These are phyloP conservation scores for Dipodomys spectabilis DNA, from an alignment of 2,113 vertebrate species.

Conservation along the genomic window DNA sequence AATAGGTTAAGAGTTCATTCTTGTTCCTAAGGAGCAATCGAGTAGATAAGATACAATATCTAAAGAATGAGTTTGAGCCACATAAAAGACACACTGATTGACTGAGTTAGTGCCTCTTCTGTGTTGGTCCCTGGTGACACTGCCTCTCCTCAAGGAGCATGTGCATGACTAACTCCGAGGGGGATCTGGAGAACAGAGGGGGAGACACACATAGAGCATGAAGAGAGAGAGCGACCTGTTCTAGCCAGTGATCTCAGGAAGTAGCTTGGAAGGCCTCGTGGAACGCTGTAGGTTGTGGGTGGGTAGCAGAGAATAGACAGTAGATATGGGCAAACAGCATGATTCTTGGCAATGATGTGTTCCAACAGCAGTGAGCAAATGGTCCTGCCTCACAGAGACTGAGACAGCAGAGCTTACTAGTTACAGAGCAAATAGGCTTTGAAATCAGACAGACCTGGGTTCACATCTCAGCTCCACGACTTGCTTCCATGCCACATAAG, in stretches of 20 bases:
- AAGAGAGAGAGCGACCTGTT: background rate
- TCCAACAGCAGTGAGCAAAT: background rate
- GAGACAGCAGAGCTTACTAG: background rate
- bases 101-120: background rate
- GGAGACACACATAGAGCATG: background rate
- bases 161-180: background rate
- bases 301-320: background rate
- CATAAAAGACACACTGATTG: background rate
- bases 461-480: background rate
- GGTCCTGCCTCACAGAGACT: background rate
- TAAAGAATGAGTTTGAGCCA: slow-evolving; percentile 33
- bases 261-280: background rate
- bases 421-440: background rate
- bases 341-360: slow-evolving; percentile 1
- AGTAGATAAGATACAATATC: slow-evolving; percentile 2
- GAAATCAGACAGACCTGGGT: background rate
- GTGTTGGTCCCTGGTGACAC: background rate
- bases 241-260: background rate
- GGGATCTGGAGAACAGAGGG: background rate
- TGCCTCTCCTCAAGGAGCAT: background rate
- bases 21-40: slow-evolving; percentile 35
- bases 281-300: background rate
- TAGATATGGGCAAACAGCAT: background rate
- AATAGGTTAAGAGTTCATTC: slow-evolving; percentile 25
- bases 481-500: background rate